phyloP scores from a whole-genome alignment of 30 jellyfish, hydroid and myxozoan genomes.

The Aurelia aurita complex sp. Pacific region DNA sequence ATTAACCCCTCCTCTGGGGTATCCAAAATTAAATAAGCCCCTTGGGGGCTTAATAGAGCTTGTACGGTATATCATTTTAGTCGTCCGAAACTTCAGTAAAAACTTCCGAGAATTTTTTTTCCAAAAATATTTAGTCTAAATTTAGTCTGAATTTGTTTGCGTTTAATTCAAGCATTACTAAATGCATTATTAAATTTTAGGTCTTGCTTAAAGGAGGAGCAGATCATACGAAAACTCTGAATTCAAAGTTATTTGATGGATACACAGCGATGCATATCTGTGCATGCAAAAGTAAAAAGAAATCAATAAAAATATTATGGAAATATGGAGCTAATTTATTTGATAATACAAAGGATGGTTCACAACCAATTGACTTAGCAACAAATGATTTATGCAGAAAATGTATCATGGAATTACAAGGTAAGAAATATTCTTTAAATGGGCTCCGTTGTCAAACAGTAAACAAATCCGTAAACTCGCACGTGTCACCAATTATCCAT shows the following conservation, averaged over 20 bases:
- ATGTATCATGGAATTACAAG: conserved; percentile 1
- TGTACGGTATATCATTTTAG: too few relatives aligned
- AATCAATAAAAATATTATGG: conserved; percentile 31
- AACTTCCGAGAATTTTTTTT: background rate
- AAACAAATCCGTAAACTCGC: too few relatives aligned
- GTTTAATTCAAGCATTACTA: too few relatives aligned
- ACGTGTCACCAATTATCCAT: too few relatives aligned
- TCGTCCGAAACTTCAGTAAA: background rate
- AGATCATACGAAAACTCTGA: background rate
- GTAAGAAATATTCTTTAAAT: background rate
- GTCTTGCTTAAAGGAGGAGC: conserved; percentile 40
- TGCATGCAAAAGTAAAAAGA: conserved; percentile 43
- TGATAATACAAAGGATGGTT: conserved; percentile 14
- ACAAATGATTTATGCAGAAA: conserved; percentile 13
- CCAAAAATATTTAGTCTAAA: background rate
- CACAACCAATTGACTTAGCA: conserved; percentile 12
- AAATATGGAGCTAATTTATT: conserved; percentile 39
- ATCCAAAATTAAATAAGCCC: too few relatives aligned
- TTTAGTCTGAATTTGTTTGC: too few relatives aligned
- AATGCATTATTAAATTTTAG: background rate
- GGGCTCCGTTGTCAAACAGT: too few relatives aligned
- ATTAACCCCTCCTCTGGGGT: too few relatives aligned
- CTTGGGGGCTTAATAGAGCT: too few relatives aligned
- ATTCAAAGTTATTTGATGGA: conserved; percentile 7
- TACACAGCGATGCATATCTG: conserved; percentile 48